Percentiles rank a stretch among this genome's conserved stretches.
phyloP scores from a whole-genome alignment of 23 tunicate species.

The Trididemnum miniatum region DNA sequence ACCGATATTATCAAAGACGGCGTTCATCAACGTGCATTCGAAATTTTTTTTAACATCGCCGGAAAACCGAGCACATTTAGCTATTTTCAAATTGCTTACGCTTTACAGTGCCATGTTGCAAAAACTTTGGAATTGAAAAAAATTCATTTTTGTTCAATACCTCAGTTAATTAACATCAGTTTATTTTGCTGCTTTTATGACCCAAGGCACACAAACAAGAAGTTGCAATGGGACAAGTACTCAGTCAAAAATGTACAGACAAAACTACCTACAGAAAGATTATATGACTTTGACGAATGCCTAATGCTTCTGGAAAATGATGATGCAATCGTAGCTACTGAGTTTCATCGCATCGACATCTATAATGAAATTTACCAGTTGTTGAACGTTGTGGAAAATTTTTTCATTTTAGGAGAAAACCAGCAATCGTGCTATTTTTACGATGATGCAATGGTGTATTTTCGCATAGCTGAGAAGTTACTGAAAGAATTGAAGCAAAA shows the following conservation, averaged over 20 bases:
- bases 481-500: too few relatives aligned
- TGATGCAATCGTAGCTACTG: too few relatives aligned
- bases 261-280: neutral
- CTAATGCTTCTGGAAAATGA: neutral
- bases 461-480: neutral
- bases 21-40: neutral
- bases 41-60: neutral
- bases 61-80: neutral
- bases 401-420: too few relatives aligned
- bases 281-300: neutral
- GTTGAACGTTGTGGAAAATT: too few relatives aligned
- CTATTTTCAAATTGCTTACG: conserved; percentile 19
- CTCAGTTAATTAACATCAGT: conserved; percentile 5
- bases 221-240: neutral
- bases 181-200: neutral
- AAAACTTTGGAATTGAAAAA: neutral
- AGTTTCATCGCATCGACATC: too few relatives aligned
- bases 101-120: conserved; percentile 11
- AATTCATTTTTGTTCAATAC: conserved; percentile 4
- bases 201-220: neutral
- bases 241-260: too few relatives aligned
- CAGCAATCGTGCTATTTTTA: too few relatives aligned
- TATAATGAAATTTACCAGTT: too few relatives aligned
- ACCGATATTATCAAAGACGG: neutral
- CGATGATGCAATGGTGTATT: neutral